A percentile compares a stretch with the other conserved stretches of the same genome.
Evolutionary conservation across 1,140 invertebrate species (phyloP).

Genomic region (Protaetia brevitarsis): DNA sequence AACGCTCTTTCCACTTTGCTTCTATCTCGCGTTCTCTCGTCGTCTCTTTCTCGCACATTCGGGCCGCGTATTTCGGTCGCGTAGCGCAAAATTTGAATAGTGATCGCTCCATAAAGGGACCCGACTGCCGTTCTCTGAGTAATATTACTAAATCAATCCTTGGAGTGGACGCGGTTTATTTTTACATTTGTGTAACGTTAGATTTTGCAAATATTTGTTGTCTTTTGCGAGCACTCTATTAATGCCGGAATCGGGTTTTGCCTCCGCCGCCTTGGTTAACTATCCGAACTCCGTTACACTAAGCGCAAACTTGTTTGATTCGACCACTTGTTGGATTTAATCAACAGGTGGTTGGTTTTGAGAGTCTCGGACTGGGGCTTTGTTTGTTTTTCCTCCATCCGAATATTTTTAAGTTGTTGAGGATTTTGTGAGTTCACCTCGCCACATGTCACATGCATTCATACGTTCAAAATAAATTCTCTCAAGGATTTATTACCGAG

Average conservation of each 20-base stretch:
- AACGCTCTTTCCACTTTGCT: slow-evolving; percentile 1
- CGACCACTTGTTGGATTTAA: slow-evolving; percentile 39
- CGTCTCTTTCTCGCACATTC: too few relatives aligned
- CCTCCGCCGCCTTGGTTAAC: too few relatives aligned
- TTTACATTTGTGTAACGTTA: slow-evolving; percentile 25
- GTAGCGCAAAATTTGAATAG: slow-evolving; percentile 32
- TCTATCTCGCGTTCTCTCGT: neutral
- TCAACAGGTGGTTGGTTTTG: slow-evolving; percentile 37
- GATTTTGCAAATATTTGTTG: slow-evolving; percentile 18
- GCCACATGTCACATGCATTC: slow-evolving; percentile 1
- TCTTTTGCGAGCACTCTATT: neutral
- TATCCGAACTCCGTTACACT: neutral
- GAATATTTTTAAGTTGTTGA: neutral
- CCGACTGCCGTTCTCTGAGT: slow-evolving; percentile 28
- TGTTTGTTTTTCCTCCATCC: slow-evolving; percentile 11
- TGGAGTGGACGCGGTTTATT: slow-evolving; percentile 19
- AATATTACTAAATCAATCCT: slow-evolving; percentile 33
- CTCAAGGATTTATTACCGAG: too few relatives aligned
- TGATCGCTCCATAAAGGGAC: slow-evolving; percentile 36
- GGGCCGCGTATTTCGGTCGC: slow-evolving; percentile 18
- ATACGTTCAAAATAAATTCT: too few relatives aligned
- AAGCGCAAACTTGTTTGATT: slow-evolving; percentile 21
- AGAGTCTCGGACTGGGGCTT: neutral
- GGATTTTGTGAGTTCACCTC: neutral
- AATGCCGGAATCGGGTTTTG: too few relatives aligned